Evolutionary conservation across 2,888 invertebrate genomes (phyloP), one percentile per base, ranked within the genome.

Genomic region (Candidula unifasciata): DNA sequence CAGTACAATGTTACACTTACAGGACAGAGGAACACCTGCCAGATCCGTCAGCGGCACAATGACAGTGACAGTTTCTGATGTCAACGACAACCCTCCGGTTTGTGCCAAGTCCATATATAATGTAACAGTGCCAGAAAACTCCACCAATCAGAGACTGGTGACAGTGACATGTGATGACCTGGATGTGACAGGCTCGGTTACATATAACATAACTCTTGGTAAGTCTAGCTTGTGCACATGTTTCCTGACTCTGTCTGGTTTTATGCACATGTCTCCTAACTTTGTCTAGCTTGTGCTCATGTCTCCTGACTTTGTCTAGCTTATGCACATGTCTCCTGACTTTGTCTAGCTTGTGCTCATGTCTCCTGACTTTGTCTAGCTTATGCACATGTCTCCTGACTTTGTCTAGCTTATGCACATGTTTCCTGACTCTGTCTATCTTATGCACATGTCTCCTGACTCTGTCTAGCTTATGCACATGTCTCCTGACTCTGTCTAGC

Each of bases 71-170:
- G 89, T 92, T 2, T 85, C 87, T 30, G 89, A 91, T 85, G 89
- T 89, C 44, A 91, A 91, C 85, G 91, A 91, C 85, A 89, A 89
- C 78, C 69, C 86, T 2, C 91, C 91, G 10, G 69, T 88, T 0
- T 92, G 91, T 82, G 64, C 83, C 16, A 85, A 88, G 6, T 83
- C 87, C 13, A 37, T 54, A 18, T 68, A 83, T 44, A 74, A 37
- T 52, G 85, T 68, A 30, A 44, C 35, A 2, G 52, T 87, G 24
- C 64, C 27, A 3, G 88, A 88, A 69, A 81, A 84, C 44, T 64
- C 86, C 73, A 6, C 87, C 89, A 33, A 88, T 2, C 87, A 87
- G 0, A 79, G 86, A 0, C 87, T 91, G 1, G 86, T 82, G 10
- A 82, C 85, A 18, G 80, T 89, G 27, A 52, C 78, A 24, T 88